Base-by-base conservation (phyloP, 2,797 vertebrate genomes). In the Pagetopsis macropterus region DNA sequence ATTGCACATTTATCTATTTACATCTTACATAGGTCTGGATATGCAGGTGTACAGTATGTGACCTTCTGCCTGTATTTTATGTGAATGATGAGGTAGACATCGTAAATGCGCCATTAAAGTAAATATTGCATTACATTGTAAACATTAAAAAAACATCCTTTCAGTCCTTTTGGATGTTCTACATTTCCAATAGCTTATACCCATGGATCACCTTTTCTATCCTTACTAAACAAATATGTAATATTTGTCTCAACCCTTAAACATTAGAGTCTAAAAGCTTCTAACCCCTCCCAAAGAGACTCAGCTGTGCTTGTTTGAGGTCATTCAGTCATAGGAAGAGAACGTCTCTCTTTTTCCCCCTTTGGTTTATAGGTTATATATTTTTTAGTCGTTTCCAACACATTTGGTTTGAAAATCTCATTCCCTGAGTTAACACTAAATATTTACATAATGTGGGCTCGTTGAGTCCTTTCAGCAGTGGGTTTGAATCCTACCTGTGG, bases 51-150 rank as follows among this genome's bases (percentile, higher is more conserved):
- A 16, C 13, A 43, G 5, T 48, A 50, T 50, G 19, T 63, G 14
- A 43, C 12, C 55, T 2, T 19, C 9, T 57, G 23, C 31, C 5
- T 64, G 16, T 70, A 23, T 52, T 65, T 65, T 33, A 8, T 62
- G 9, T 73, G 2, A 55, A 14, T 37, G 17, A 70, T 76, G 82
- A 85, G 81, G 84, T 86, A 88, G 75, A 78, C 43, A 41, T 16
- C 72, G 57, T 66, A 72, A 33, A 33, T 5, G 37, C 61, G n/a
- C n/a, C n/a, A n/a, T n/a, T 51, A 3, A 63, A 5, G 37, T 57
- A 46, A 75, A 41, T 19, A 58, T 56, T 70, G 54, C 13, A 51
- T 6, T 50, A 4, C 57, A 37, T 70, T 7, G 7, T 63, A 6
- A 19, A 40, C 0, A 14, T 52, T 16, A 45, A 45, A n/a, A 58